Evolutionary conservation across 2,113 vertebrate species (phyloP).

Genomic region (Indicator maculatus): DNA sequence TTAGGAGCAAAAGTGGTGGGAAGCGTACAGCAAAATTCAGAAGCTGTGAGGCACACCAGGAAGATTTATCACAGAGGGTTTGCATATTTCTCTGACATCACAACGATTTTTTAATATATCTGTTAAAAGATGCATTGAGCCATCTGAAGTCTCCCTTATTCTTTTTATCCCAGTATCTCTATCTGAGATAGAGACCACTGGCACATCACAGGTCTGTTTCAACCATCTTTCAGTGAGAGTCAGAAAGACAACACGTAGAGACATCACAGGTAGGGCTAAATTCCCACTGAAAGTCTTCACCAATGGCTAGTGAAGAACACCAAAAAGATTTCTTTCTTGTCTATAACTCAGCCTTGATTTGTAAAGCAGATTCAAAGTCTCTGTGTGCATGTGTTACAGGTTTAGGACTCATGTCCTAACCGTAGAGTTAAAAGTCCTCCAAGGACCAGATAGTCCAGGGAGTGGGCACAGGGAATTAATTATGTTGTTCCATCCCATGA

Average conservation of each 20-base stretch:
- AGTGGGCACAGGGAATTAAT: too few species aligned
- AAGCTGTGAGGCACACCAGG: neutral
- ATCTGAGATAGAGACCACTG: neutral
- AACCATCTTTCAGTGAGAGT: neutral
- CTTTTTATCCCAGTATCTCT: neutral
- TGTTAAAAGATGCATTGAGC: neutral
- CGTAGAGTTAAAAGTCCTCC: too few species aligned
- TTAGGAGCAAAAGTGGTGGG: neutral
- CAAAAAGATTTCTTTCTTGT: neutral
- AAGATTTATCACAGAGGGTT: neutral
- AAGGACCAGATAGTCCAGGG: too few species aligned
- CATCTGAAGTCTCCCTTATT: neutral
- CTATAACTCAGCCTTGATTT: neutral
- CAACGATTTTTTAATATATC: neutral
- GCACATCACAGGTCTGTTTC: neutral
- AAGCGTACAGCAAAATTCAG: neutral
- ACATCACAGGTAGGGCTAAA: neutral
- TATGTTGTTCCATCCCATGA: too few species aligned
- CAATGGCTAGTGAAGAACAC: neutral
- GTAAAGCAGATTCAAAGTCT: neutral
- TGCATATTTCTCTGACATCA: neutral
- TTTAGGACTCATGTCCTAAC: too few species aligned
- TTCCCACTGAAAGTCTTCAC: neutral
- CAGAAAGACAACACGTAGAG: neutral
- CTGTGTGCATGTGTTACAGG: too few species aligned